Percentiles rank a stretch among this genome's conserved stretches.
Evolutionary conservation across 2,797 vertebrate genomes (phyloP).

Genomic region (Pipistrellus nathusii): DNA sequence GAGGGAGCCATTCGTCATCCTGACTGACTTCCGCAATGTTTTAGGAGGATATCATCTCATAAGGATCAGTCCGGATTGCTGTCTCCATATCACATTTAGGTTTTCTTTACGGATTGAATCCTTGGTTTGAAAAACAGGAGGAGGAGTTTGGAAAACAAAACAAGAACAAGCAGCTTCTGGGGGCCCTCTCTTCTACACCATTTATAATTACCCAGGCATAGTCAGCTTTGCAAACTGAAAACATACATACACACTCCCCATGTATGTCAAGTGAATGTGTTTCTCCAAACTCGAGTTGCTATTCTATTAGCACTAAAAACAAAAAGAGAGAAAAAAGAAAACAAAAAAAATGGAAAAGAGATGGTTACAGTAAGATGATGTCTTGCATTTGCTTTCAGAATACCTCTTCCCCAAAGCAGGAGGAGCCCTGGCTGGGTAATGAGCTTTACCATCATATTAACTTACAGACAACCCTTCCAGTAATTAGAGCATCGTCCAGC

Average conservation of each 20-base stretch:
- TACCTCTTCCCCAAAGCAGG: neutral
- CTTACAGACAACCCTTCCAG: too few species aligned
- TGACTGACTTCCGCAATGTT: neutral
- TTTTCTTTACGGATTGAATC: conserved; percentile 47
- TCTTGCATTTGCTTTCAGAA: conserved; percentile 46
- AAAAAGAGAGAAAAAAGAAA: neutral
- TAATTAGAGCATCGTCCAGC: neutral
- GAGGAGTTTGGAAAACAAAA: conserved; percentile 49
- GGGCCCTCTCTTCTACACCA: neutral
- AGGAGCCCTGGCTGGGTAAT: neutral
- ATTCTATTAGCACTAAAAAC: neutral
- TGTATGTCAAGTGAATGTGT: neutral
- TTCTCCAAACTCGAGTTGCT: conserved; percentile 17
- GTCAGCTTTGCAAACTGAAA: conserved; percentile 18
- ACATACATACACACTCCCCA: neutral
- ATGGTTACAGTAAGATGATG: neutral
- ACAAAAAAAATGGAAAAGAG: too few species aligned
- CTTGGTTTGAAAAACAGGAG: conserved; percentile 52
- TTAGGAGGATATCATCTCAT: neutral
- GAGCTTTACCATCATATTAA: too few species aligned
- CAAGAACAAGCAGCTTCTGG: neutral
- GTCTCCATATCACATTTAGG: neutral
- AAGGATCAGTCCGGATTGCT: neutral
- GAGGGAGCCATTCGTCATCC: neutral
- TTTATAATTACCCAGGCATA: conserved; percentile 3